Evolutionary conservation across 2,888 invertebrate species (phyloP).

Genomic region (Caenorhabditis wallacei): DNA sequence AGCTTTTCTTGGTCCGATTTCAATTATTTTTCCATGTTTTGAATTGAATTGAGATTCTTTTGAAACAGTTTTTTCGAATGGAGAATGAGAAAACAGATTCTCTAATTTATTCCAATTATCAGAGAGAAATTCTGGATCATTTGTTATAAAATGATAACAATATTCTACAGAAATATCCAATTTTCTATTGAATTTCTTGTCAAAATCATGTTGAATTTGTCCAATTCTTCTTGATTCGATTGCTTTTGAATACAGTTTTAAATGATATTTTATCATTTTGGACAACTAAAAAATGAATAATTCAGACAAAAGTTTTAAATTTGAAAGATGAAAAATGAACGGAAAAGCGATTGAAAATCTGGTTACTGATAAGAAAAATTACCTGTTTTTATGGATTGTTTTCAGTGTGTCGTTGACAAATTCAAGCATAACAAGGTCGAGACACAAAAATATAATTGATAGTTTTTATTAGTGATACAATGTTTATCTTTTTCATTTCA

Average conservation of each 20-base stretch:
- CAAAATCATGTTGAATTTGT: conserved; percentile 40
- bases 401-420: conserved; percentile 38
- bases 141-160: conserved; percentile 56
- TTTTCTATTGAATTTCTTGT: conserved; percentile 16
- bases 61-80: conserved; percentile 33
- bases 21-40: conserved; percentile 53
- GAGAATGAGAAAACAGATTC: conserved; percentile 46
- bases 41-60: conserved; percentile 14
- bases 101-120: conserved; percentile 30
- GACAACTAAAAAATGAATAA: not conserved
- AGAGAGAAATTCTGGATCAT: conserved; percentile 25
- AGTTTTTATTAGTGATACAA: conserved; percentile 20
- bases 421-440: conserved; percentile 23
- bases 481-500: not conserved
- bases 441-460: conserved; percentile 28
- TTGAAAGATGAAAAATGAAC: not conserved
- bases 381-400: conserved; percentile 34
- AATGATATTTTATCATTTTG: conserved; percentile 30
- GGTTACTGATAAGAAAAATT: conserved; percentile 36
- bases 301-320: not conserved
- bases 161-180: conserved; percentile 52
- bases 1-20: conserved; percentile 67
- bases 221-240: conserved; percentile 33
- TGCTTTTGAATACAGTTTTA: conserved; percentile 39
- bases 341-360: conserved; percentile 10